Base-by-base conservation (phyloP, 1,140 invertebrate genomes). In the Halictus rubicundus region DNA sequence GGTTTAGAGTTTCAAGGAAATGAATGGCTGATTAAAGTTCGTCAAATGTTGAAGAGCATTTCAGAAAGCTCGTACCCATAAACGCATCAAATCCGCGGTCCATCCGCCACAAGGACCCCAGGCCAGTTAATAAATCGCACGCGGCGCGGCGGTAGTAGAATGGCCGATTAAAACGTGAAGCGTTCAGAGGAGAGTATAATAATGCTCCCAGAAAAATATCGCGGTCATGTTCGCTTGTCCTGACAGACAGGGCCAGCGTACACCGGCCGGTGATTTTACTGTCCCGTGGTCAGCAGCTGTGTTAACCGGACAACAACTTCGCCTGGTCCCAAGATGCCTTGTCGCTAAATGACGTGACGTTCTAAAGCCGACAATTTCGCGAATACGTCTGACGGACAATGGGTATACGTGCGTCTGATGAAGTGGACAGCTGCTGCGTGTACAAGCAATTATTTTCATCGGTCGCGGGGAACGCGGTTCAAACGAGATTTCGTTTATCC, bases 401-500 rank as follows among this genome's bases (percentile, higher is more conserved):
- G 16, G 69, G 39, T 65, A 59, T 52, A n/a, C 42, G 49, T 72
- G 61, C 32, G 69, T 54, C 37, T 66, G 70, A 79, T 79, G 61
- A 74, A 77, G 75, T 37, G 75, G 75, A 77, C 75, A 77, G 75
- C 75, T 61, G 57, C 27, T 70, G 66, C 66, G 75, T 70, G 66
- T 49, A 70, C 66, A 77, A 77, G 75, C 75, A 77, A 77, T 77
- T 77, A 77, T 77, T 70, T 77, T 70, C 66, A 70, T 77, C 75
- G 39, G 23, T 16, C 54, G 21, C 16, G 60, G 25, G 54, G 52
- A 37, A 6, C 49, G 25, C 9, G 7, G 54, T 27, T 59, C n/a
- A 39, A 61, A 70, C 66, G 57, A 25, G 65, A 70, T 61, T 68
- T 57, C n/a, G 27, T 65, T 49, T n/a, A 4, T 27, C 10, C 68